Evolutionary conservation across 1,140 invertebrate species (phyloP).

Genomic region (Pemphigus obesinymphae): DNA sequence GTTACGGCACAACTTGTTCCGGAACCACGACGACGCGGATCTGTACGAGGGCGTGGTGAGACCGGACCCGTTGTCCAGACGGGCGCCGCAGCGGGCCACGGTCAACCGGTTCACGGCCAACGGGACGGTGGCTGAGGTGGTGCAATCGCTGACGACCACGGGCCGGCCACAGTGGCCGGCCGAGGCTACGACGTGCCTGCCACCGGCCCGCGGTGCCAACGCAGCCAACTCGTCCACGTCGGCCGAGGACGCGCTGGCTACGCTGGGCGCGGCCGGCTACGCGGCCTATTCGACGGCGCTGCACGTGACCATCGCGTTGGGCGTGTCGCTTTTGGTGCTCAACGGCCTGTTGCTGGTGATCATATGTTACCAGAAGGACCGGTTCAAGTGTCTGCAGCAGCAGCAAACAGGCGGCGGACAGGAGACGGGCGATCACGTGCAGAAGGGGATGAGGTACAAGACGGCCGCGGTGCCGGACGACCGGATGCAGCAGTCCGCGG

Average conservation of each 20-base stretch:
- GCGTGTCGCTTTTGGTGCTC: conserved; percentile 67
- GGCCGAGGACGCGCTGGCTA: conserved; percentile 64
- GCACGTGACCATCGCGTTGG: conserved; percentile 82
- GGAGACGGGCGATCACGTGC: conserved; percentile 17
- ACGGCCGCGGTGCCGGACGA: background rate
- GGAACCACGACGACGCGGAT: conserved; percentile 72
- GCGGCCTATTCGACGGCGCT: conserved; percentile 76
- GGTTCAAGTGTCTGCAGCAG: conserved; percentile 52
- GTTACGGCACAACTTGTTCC: conserved; percentile 75
- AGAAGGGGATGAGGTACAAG: conserved; percentile 42
- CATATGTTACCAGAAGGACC: conserved; percentile 86
- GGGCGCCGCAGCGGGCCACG: background rate
- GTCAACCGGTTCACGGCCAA: conserved; percentile 51
- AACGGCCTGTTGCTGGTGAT: conserved; percentile 91
- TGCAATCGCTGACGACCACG: conserved; percentile 56
- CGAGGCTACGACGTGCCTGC: conserved; percentile 45
- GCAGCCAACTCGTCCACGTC: conserved; percentile 18
- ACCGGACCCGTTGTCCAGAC: conserved; percentile 64
- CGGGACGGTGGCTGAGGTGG: conserved; percentile 48
- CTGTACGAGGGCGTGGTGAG: conserved; percentile 76
- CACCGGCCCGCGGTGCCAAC: background rate
- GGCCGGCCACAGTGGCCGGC: conserved; percentile 56
- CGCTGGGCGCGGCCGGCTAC: conserved; percentile 64
- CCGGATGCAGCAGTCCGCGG: background rate
- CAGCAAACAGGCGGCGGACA: conserved; percentile 36